phyloP scores from a whole-genome alignment of 2,797 vertebrate genomes.

The Rhinogobio ventralis region DNA sequence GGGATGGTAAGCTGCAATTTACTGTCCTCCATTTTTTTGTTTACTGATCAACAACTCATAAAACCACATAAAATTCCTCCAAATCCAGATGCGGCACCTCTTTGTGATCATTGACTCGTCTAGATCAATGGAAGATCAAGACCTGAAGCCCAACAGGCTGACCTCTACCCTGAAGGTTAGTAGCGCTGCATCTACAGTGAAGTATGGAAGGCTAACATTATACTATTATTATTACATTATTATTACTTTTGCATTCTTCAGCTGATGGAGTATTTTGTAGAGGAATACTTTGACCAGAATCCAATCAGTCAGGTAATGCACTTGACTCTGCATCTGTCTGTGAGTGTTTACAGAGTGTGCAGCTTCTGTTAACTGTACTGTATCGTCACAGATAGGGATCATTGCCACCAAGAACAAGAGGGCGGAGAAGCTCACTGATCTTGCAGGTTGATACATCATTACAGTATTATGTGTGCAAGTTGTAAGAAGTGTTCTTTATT shows the following conservation, averaged over 20 bases:
- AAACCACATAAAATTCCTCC: conserved; percentile 24
- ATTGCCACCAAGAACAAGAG: conserved; percentile 95
- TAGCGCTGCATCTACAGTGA: not conserved
- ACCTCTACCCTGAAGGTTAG: conserved; percentile 83
- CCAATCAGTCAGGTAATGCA: conserved; percentile 94
- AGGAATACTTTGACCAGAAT: conserved; percentile 98
- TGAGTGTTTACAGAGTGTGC: conserved; percentile 54
- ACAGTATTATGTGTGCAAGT: not conserved
- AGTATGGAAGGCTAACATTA: not conserved
- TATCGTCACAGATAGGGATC: conserved; percentile 84
- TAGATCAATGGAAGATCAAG: conserved; percentile 97
- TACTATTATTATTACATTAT: no score
- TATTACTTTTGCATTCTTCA: conserved; percentile 62
- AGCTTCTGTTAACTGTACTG: not conserved
- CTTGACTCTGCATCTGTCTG: not conserved
- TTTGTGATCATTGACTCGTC: conserved; percentile 93
- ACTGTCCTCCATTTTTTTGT: not conserved
- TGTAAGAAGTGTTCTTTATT: not conserved
- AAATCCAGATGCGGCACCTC: conserved; percentile 92
- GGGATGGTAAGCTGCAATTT: conserved; percentile 87
- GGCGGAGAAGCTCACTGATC: conserved; percentile 95
- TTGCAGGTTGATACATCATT: conserved; percentile 83
- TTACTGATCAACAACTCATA: not conserved
- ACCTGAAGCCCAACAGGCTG: conserved; percentile 92
- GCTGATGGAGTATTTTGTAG: conserved; percentile 93